These are phyloP conservation scores for Pygoscelis adeliae DNA, from an alignment of 2,113 vertebrate species.

Conservation along the genomic window DNA sequence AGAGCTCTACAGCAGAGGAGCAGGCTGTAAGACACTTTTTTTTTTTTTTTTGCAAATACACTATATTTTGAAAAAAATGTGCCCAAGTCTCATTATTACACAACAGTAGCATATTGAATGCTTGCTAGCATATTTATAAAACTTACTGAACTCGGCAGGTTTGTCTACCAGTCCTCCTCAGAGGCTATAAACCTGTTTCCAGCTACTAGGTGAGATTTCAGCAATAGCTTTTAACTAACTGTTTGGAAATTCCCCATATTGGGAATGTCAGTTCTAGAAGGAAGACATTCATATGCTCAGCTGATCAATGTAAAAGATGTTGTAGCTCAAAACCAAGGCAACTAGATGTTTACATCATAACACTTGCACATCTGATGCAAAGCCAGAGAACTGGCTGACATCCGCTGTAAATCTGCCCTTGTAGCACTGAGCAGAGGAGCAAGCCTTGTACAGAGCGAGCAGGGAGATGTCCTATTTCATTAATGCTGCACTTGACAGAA, in stretches of 20 bases:
- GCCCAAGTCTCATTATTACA: not conserved
- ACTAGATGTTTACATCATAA: not conserved
- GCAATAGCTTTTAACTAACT: not conserved
- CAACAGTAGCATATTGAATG: not conserved
- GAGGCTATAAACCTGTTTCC: not conserved
- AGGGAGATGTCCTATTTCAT: not conserved
- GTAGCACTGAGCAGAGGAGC: not conserved
- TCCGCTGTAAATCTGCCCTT: not conserved
- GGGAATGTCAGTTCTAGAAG: not conserved
- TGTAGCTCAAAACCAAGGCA: not conserved
- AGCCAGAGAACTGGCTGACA: not conserved
- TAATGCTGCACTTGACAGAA: not conserved
- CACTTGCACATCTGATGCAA: not conserved
- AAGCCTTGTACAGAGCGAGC: not conserved
- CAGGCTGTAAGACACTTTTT: not conserved
- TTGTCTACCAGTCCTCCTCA: not conserved
- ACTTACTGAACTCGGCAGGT: not conserved
- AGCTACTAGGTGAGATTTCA: not conserved
- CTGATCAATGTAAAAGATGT: not conserved
- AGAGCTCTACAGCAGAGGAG: not conserved
- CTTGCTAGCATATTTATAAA: not conserved
- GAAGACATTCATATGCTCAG: not conserved
- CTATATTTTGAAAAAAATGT: not conserved
- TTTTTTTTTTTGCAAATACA: not conserved
- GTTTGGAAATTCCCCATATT: not conserved